Evolutionary conservation across 2,113 vertebrate genomes (phyloP).

Genomic region (Megaleporinus macrocephalus): DNA sequence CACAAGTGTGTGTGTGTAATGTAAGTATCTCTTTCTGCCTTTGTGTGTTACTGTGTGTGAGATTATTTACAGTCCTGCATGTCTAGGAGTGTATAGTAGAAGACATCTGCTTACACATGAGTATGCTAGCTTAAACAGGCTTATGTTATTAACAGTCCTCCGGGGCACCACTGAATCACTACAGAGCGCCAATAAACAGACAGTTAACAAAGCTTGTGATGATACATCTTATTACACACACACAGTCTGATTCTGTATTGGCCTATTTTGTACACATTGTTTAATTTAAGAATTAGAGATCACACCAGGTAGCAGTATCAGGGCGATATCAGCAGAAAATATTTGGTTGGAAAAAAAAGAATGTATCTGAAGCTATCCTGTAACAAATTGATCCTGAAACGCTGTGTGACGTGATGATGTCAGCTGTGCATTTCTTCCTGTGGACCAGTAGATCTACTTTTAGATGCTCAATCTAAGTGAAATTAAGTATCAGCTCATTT

Average conservation of each 20-base stretch:
- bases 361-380: no score
- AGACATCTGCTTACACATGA: slow-evolving; percentile 68
- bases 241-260: not conserved
- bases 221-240: not conserved
- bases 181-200: not conserved
- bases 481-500: no score
- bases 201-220: not conserved
- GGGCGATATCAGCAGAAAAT: no score
- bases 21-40: not conserved
- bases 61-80: not conserved
- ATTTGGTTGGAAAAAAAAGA: no score
- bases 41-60: slow-evolving; percentile 15
- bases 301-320: no score
- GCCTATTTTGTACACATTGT: no score
- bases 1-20: not conserved
- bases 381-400: no score
- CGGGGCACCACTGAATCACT: slow-evolving; percentile 14
- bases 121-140: slow-evolving; percentile 67
- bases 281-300: no score
- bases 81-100: slow-evolving; percentile 38
- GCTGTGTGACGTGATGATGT: no score
- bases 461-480: no score
- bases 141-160: slow-evolving; percentile 63
- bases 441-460: no score
- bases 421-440: no score